These are phyloP conservation scores for Acronicta leporina DNA, from an alignment of 2,888 invertebrate species.

Conservation along the genomic window DNA sequence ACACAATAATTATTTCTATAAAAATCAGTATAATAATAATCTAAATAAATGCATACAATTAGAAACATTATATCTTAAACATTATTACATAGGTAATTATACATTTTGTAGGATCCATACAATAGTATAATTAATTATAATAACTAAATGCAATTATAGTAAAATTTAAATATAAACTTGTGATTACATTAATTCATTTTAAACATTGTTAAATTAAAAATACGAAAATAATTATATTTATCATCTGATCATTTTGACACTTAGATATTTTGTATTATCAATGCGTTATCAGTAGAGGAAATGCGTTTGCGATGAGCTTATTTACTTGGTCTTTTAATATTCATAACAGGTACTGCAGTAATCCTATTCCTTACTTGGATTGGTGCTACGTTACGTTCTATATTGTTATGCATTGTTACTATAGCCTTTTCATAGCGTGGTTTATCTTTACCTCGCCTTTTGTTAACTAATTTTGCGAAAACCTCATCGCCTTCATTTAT, in stretches of 20 bases:
- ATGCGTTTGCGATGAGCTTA: background rate
- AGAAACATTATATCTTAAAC: too few relatives aligned
- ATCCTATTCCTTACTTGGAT: background rate
- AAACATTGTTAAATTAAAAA: too few relatives aligned
- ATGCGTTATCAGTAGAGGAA: background rate
- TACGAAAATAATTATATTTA: background rate
- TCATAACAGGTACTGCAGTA: background rate
- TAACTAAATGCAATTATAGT: too few relatives aligned
- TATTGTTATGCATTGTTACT: background rate
- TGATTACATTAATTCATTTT: background rate
- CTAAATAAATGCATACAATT: too few relatives aligned
- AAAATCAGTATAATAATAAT: too few relatives aligned
- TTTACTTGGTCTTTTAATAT: background rate
- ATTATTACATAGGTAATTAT: too few relatives aligned
- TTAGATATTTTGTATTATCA: background rate
- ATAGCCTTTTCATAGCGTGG: background rate
- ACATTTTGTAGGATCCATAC: too few relatives aligned
- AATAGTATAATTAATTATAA: background rate
- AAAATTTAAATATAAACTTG: too few relatives aligned
- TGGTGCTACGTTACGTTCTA: background rate
- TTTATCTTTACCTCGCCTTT: background rate
- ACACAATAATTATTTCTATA: too few relatives aligned
- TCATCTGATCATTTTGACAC: background rate
- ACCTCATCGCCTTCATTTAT: background rate
- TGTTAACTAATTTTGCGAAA: background rate